Evolutionary conservation across 2,888 invertebrate genomes (phyloP).

Genomic region (Drosophila nr. perissopoda): DNA sequence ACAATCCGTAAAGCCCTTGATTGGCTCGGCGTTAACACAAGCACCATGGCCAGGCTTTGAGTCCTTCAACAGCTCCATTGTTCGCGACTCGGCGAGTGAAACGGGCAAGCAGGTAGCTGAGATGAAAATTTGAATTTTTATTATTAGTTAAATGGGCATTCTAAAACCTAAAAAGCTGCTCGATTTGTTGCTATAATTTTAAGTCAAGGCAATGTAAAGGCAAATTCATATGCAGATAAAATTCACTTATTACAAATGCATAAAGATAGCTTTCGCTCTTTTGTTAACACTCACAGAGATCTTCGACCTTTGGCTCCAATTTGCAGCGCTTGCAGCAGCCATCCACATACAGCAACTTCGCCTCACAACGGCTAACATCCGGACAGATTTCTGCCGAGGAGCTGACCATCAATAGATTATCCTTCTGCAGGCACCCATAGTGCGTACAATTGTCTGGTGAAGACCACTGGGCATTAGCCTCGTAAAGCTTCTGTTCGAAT

Average conservation of each 20-base stretch:
- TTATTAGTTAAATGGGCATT: not conserved
- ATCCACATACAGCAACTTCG: conserved; percentile 86
- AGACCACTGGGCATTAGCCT: conserved; percentile 87
- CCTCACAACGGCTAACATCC: conserved; percentile 87
- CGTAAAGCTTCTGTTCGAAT: conserved; percentile 85
- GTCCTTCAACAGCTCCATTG: conserved; percentile 87
- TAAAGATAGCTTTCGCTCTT: not conserved
- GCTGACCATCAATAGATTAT: conserved; percentile 86
- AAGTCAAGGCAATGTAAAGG: not conserved
- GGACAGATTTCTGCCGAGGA: conserved; percentile 87
- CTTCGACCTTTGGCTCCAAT: conserved; percentile 84
- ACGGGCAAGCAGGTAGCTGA: conserved; percentile 87
- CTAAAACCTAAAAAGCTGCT: not conserved
- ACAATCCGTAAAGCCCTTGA: conserved; percentile 89
- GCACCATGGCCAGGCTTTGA: conserved; percentile 86
- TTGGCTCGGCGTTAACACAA: conserved; percentile 88
- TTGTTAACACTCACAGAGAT: conserved; percentile 60
- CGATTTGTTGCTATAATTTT: not conserved
- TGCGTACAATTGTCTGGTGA: conserved; percentile 89
- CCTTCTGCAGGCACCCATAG: conserved; percentile 86
- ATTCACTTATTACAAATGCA: not conserved
- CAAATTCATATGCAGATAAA: too few relatives aligned
- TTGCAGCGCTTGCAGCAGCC: conserved; percentile 90
- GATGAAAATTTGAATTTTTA: conserved; percentile 27
- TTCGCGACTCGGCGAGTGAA: conserved; percentile 86